phyloP scores from a whole-genome alignment of 2,797 vertebrate species.

The Philypnodon macrostomus region DNA sequence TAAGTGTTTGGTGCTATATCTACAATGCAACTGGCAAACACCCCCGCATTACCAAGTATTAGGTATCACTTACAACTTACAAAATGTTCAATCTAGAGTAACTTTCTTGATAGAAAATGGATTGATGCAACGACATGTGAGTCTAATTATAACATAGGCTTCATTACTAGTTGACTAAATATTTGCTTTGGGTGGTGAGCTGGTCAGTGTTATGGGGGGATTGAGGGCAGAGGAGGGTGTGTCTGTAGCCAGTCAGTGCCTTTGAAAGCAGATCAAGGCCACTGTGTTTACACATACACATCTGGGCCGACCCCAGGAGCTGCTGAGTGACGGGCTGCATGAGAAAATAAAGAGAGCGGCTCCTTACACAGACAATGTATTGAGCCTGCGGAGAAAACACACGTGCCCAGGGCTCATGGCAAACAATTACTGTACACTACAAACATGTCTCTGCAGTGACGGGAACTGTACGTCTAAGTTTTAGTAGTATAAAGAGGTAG shows the following conservation, averaged over 20 bases:
- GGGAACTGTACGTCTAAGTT: no score
- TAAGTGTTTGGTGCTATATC: not conserved
- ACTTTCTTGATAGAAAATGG: no score
- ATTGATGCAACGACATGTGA: not conserved
- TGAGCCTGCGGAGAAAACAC: constrained; percentile 17
- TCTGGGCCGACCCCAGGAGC: constrained; percentile 39
- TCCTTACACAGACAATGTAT: constrained; percentile 5
- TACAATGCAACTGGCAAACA: no score
- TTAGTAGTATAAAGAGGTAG: no score
- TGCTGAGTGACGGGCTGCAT: constrained; percentile 40
- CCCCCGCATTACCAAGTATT: no score
- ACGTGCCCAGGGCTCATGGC: not conserved
- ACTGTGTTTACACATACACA: constrained; percentile 59
- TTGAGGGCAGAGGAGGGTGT: constrained; percentile 26
- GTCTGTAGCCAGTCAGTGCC: constrained; percentile 38
- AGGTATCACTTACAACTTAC: no score
- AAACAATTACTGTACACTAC: not conserved
- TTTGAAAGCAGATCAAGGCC: constrained; percentile 62
- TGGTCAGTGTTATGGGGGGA: constrained; percentile 41
- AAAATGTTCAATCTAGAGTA: no score
- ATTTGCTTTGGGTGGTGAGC: constrained; percentile 54
- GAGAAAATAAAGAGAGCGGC: constrained; percentile 26
- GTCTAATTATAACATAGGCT: constrained; percentile 30
- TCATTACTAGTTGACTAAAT: constrained; percentile 55
- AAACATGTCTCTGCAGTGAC: not conserved